A percentile compares a stretch with the other conserved stretches of the same genome.
phyloP scores from a whole-genome alignment of 2,113 vertebrate genomes.

The Entosphenus tridentatus region DNA sequence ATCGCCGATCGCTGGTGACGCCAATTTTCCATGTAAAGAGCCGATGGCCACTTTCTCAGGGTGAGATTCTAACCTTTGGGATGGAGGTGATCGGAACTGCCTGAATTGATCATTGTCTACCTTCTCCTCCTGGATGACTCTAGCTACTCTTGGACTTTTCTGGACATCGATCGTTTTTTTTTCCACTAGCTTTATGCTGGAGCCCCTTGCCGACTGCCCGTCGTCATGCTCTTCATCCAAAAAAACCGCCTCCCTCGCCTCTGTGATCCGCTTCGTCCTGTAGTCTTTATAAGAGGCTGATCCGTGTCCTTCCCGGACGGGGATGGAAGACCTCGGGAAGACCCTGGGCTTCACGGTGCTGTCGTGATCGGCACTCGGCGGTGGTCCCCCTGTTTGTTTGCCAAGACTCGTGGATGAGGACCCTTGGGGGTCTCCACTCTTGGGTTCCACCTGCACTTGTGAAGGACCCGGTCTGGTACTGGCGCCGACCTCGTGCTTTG shows the following conservation, averaged over 20 bases:
- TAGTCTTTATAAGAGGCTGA: not conserved
- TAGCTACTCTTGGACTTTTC: conserved; percentile 1
- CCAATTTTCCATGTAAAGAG: too few species aligned
- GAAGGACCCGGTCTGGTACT: too few species aligned
- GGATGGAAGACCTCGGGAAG: conserved; percentile 4
- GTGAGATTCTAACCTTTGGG: not conserved
- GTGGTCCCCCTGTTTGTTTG: too few species aligned
- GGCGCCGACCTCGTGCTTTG: too few species aligned
- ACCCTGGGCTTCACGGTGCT: not conserved
- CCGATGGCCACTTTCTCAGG: too few species aligned
- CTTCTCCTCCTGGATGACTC: not conserved
- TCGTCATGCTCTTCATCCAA: conserved; percentile 2
- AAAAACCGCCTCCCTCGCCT: conserved; percentile 1
- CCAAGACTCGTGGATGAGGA: too few species aligned
- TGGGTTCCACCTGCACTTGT: too few species aligned
- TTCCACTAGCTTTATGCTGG: not conserved
- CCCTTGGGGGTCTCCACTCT: too few species aligned
- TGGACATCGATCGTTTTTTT: conserved; percentile 1
- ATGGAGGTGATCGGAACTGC: not conserved
- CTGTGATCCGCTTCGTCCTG: not conserved
- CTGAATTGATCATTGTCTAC: conserved; percentile 3
- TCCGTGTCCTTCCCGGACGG: conserved; percentile 3
- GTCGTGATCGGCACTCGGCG: too few species aligned
- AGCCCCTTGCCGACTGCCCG: not conserved
- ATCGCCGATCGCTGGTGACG: too few species aligned